Conservation (phyloP, 1,140 invertebrate genomes). For the Drosophila parabipectinata region DNA sequence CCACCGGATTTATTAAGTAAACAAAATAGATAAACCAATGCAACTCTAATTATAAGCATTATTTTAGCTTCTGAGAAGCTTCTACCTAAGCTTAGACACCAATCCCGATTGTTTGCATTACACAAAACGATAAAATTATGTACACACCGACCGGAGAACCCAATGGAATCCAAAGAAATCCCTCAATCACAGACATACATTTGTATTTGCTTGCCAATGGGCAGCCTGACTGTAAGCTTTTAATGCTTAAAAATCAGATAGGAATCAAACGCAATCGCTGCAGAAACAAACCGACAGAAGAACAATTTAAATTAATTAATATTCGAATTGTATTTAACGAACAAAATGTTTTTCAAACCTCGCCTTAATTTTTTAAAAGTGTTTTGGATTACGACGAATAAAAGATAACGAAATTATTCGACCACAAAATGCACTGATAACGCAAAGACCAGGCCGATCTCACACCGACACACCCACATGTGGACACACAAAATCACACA, state of each 20-base stretch:
- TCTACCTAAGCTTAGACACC: slow-evolving; percentile 54
- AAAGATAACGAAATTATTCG: slow-evolving; percentile 9
- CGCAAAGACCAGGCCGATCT: slow-evolving; percentile 50
- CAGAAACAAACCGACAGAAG: slow-evolving; percentile 38
- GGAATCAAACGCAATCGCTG: slow-evolving; percentile 61
- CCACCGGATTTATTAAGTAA: slow-evolving; percentile 4
- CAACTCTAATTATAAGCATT: slow-evolving; percentile 48
- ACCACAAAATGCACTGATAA: slow-evolving; percentile 49
- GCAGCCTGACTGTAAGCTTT: slow-evolving; percentile 64
- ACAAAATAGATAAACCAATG: slow-evolving; percentile 15
- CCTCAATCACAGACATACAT: slow-evolving; percentile 41
- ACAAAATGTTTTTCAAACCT: slow-evolving; percentile 59
- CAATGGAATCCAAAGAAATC: slow-evolving; percentile 1
- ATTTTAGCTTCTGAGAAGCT: slow-evolving; percentile 69
- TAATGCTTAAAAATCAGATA: slow-evolving; percentile 61
- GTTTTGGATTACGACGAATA: slow-evolving; percentile 43
- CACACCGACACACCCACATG: slow-evolving; percentile 33
- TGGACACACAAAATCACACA: slow-evolving; percentile 33
- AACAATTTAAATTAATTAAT: slow-evolving; percentile 48
- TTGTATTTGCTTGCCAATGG: slow-evolving; percentile 53
- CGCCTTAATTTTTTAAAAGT: slow-evolving; percentile 65
- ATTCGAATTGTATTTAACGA: slow-evolving; percentile 39
- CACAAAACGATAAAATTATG: slow-evolving; percentile 16
- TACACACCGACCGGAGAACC: not conserved
- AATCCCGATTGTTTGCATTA: slow-evolving; percentile 40